These are phyloP conservation scores for Pomatostomus ruficeps DNA, from an alignment of 2,113 vertebrate species.

Conservation along the genomic window DNA sequence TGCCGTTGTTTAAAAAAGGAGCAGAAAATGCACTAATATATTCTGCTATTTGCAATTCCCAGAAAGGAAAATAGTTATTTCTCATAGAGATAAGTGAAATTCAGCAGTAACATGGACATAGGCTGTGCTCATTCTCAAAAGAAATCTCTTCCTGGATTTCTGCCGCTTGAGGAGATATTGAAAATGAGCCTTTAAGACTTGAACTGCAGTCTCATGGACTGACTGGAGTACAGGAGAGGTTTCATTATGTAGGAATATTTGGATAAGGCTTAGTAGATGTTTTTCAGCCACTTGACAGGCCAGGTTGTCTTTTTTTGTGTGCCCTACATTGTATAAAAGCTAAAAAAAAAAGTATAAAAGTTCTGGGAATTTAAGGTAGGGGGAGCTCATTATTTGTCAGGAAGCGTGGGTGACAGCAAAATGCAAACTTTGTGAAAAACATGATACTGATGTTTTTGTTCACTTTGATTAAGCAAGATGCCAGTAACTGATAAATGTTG, in stretches of 20 bases:
- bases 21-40: background rate
- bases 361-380: background rate
- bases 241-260: background rate
- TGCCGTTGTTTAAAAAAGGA: background rate
- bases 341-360: background rate
- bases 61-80: background rate
- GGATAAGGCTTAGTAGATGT: background rate
- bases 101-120: background rate
- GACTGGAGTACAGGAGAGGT: background rate
- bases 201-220: background rate
- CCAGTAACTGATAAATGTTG: background rate
- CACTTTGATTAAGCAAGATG: background rate
- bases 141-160: background rate
- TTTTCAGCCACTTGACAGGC: background rate
- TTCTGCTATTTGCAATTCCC: background rate
- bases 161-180: background rate
- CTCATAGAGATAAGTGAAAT: background rate
- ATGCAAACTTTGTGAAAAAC: background rate
- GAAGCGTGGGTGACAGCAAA: background rate
- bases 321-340: background rate
- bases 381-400: background rate
- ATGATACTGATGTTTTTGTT: background rate
- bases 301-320: background rate
- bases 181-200: background rate
- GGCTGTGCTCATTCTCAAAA: background rate